phyloP scores from a whole-genome alignment of 2,113 vertebrate genomes.

The Pantherophis guttatus region DNA sequence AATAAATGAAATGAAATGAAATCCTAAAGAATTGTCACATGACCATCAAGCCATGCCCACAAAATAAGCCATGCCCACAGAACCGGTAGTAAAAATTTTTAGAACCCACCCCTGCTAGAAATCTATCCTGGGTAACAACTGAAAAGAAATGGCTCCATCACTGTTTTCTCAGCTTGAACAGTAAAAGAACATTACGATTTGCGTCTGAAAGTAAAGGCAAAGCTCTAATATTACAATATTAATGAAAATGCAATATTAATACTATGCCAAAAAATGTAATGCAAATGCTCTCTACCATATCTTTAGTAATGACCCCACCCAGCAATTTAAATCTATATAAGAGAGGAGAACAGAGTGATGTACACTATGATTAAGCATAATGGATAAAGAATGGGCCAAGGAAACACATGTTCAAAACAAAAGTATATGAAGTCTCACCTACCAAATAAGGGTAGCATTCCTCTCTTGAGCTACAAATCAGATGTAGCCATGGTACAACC shows the following conservation, averaged over 20 bases:
- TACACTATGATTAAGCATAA: background rate
- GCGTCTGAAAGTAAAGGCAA: background rate
- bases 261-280: background rate
- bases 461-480: background rate
- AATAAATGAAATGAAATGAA: too few relatives aligned
- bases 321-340: slow-evolving; percentile 4
- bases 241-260: slow-evolving; percentile 34
- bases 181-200: slow-evolving; percentile 11
- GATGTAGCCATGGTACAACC: background rate
- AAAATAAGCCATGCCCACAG: too few relatives aligned
- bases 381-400: background rate
- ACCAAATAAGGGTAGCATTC: background rate
- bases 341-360: background rate
- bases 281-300: background rate
- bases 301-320: background rate
- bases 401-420: background rate
- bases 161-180: slow-evolving; percentile 24
- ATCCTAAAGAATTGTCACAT: too few relatives aligned
- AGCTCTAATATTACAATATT: slow-evolving; percentile 22
- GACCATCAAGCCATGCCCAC: too few relatives aligned
- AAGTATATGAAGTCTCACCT: background rate
- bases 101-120: too few relatives aligned
- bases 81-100: too few relatives aligned
- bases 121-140: slow-evolving; percentile 6
- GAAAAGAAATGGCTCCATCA: slow-evolving; percentile 28